Evolutionary conservation across 2,113 vertebrate species (phyloP).

Genomic region (Motacilla tschutschensis): DNA sequence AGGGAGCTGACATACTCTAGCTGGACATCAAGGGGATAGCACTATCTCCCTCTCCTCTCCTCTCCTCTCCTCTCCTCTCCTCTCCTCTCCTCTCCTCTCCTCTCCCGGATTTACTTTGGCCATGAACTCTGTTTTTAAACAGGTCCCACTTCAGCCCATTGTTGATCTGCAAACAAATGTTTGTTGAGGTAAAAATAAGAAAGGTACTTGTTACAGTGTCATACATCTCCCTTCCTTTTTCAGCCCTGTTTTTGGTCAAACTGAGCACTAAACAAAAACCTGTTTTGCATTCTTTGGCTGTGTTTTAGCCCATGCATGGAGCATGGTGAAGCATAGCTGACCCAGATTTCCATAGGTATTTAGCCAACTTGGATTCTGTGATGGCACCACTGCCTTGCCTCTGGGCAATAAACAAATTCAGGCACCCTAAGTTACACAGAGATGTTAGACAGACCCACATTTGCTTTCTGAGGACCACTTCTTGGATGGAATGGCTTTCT

Average conservation of each 20-base stretch:
- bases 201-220: not conserved
- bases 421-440: not conserved
- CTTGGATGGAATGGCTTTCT: not conserved
- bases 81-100: not conserved
- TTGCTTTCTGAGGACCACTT: not conserved
- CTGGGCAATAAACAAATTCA: not conserved
- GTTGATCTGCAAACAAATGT: not conserved
- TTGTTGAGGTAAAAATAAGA: slow-evolving; percentile 3
- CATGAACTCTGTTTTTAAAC: not conserved
- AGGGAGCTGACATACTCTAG: not conserved
- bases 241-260: not conserved
- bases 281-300: not conserved
- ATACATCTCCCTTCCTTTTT: not conserved
- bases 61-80: too few species aligned
- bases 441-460: not conserved
- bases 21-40: not conserved
- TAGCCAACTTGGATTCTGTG: not conserved
- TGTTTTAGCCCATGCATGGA: not conserved
- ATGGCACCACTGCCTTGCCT: not conserved
- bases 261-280: not conserved
- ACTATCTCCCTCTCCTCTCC: too few species aligned
- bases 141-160: not conserved
- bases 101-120: not conserved
- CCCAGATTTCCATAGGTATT: not conserved
- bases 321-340: not conserved